Evolutionary conservation across 2,888 invertebrate genomes (phyloP).

Genomic region (Cheilosia vulpina): DNA sequence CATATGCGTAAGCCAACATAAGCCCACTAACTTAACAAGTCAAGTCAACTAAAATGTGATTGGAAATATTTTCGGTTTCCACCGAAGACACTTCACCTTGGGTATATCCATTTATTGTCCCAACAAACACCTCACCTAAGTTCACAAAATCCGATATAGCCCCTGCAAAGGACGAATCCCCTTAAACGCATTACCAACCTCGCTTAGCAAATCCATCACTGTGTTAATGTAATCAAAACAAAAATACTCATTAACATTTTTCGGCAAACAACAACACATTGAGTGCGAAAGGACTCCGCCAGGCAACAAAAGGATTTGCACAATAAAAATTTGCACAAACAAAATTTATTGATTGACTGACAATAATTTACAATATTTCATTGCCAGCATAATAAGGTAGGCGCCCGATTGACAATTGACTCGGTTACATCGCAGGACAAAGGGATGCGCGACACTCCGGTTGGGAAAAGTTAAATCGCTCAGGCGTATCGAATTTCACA

Average conservation of each 20-base stretch:
- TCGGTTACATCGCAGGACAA: constrained; percentile 47
- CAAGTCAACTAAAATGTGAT: too few species aligned
- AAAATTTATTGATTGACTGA: constrained; percentile 68
- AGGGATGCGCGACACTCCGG: constrained; percentile 42
- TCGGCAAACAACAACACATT: constrained; percentile 36
- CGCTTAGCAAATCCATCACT: constrained; percentile 5
- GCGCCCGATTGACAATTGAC: constrained; percentile 52
- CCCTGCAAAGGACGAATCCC: neutral
- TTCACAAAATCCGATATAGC: too few species aligned
- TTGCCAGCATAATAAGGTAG: constrained; percentile 68
- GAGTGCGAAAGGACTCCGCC: constrained; percentile 22
- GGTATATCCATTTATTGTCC: too few species aligned
- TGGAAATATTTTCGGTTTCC: too few species aligned
- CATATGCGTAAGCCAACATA: too few species aligned
- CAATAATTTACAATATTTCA: constrained; percentile 64
- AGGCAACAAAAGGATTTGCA: constrained; percentile 59
- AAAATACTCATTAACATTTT: constrained; percentile 68
- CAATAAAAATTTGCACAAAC: constrained; percentile 69
- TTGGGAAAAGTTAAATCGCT: constrained; percentile 55
- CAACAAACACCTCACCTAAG: neutral
- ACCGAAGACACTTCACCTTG: too few species aligned
- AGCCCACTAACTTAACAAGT: too few species aligned
- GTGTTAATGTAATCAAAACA: constrained; percentile 72
- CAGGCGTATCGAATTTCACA: constrained; percentile 70
- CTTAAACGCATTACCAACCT: neutral